Base-by-base conservation (phyloP, 2,888 invertebrate species). In the Drosophila lacicola region DNA sequence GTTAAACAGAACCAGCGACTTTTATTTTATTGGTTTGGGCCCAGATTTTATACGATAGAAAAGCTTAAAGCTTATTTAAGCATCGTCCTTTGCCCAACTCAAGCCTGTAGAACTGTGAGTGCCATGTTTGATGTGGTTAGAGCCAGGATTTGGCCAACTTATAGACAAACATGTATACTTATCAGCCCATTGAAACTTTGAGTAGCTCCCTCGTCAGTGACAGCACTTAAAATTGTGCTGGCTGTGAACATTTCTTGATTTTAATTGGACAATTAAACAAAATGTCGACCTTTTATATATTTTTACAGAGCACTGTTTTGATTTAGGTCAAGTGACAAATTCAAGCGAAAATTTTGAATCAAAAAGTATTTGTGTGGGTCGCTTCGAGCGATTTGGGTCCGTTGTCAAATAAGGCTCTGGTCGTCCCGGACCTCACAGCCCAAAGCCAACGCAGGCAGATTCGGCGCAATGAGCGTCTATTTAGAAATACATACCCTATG, bases 261-360 rank as follows among this genome's bases (percentile, higher is more conserved):
- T 70, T 70, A 62, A 69, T 71, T 70, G 65, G 57, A 70, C 64
- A 79, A 70, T 71, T 71, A 64, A 74, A 66, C 55, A 63, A 66
- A 65, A 65, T 51, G 50, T 51, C 49, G 42, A 45, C 58, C 46
- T 66, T 71, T 66, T 47, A 69, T 62, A 57, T 21, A 25, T 63
- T 34, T 58, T 39, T 50, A 63, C 45, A 51, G 33, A 46, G 42
- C 44, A 47, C 46, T 9, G 49, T 49, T 77, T 61, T 83, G 87
- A 82, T 83, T 81, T 66, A 47, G 81, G 87, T 86, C 84, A 74
- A 86, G 70, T 62, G 80, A 62, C 69, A 72, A 17, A 17, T 17
- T 17, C 17, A 17, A 17, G 67, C 46, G 34, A 39, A 57, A 63
- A 57, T 13, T 49, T 42, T 56, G 21, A 70, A 54, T 46, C 29